Percentiles rank a stretch among this genome's conserved stretches.
Conservation (phyloP, 2,888 invertebrate species). For the Nomada fabriciana region DNA sequence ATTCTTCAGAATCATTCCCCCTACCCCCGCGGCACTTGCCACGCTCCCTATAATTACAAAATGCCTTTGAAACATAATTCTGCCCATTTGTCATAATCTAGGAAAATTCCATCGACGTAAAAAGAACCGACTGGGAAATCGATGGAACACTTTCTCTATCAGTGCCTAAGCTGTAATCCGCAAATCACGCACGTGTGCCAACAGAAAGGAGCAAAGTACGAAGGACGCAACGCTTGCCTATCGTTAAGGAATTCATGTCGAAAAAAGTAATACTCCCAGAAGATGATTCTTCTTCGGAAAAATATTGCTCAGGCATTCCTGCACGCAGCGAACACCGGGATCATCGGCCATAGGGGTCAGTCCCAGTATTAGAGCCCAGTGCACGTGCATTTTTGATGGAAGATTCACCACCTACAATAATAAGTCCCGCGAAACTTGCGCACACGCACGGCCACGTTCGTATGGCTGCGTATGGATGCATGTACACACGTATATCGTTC, state of each 20-base stretch:
- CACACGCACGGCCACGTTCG: conserved; percentile 3
- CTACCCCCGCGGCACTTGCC: too few relatives aligned
- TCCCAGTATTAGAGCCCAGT: conserved; percentile 41
- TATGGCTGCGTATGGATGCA: not conserved
- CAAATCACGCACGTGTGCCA: conserved; percentile 35
- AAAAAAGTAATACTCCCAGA: too few relatives aligned
- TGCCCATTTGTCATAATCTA: not conserved
- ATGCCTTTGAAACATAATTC: not conserved
- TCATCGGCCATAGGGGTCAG: conserved; percentile 34
- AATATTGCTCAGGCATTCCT: conserved; percentile 56
- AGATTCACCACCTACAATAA: conserved; percentile 55
- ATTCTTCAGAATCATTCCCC: too few relatives aligned
- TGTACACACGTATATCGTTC: conserved; percentile 49
- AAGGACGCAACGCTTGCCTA: conserved; percentile 43
- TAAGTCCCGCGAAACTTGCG: conserved; percentile 40
- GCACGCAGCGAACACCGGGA: conserved; percentile 26
- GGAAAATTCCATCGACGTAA: not conserved
- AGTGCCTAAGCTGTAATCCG: conserved; percentile 20
- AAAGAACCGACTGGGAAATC: conserved; percentile 18
- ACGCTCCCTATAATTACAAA: too few relatives aligned
- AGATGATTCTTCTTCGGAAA: not conserved
- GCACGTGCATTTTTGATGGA: conserved; percentile 48
- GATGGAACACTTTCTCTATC: conserved; percentile 48
- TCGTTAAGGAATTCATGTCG: conserved; percentile 49
- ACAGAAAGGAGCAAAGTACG: not conserved